These are phyloP conservation scores for Percopsis omiscomaycus DNA, from an alignment of 2,797 vertebrate genomes.

Conservation along the genomic window DNA sequence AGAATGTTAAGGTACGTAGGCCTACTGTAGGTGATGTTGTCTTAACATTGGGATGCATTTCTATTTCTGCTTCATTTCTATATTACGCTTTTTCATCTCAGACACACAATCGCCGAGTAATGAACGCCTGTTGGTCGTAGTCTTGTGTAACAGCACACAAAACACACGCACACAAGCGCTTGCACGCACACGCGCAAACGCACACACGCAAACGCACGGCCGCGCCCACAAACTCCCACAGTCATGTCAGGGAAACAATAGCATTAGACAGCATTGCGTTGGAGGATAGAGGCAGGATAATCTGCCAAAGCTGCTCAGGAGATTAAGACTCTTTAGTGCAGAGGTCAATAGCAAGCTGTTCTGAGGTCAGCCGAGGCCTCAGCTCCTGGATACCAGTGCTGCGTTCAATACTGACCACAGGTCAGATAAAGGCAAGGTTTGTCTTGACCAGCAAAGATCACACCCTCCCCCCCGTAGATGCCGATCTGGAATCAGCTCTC, in stretches of 20 bases:
- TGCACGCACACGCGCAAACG: slow-evolving; percentile 26
- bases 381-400: slow-evolving; percentile 14
- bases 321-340: slow-evolving; percentile 77
- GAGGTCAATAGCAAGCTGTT: slow-evolving; percentile 71
- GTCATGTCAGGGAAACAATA: slow-evolving; percentile 70
- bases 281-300: slow-evolving; percentile 76
- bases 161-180: slow-evolving; percentile 13
- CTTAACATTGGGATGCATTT: no score
- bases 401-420: slow-evolving; percentile 21
- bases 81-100: slow-evolving; percentile 1
- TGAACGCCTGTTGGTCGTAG: slow-evolving; percentile 19
- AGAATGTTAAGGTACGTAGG: no score
- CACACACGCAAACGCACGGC: slow-evolving; percentile 16
- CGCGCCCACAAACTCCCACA: slow-evolving; percentile 25
- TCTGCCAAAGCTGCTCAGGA: slow-evolving; percentile 77
- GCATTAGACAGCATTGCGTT: slow-evolving; percentile 66
- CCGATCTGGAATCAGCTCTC: slow-evolving; percentile 46
- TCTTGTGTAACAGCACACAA: slow-evolving; percentile 4
- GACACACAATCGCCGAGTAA: slow-evolving; percentile 38
- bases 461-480: slow-evolving; percentile 21
- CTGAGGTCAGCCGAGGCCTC: slow-evolving; percentile 54
- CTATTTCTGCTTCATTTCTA: no score
- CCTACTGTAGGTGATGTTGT: no score
- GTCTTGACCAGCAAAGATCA: slow-evolving; percentile 28
- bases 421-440: slow-evolving; percentile 27